Conservation (phyloP, 35 echinoderm and acorn worm genomes). For the Anneissia japonica region DNA sequence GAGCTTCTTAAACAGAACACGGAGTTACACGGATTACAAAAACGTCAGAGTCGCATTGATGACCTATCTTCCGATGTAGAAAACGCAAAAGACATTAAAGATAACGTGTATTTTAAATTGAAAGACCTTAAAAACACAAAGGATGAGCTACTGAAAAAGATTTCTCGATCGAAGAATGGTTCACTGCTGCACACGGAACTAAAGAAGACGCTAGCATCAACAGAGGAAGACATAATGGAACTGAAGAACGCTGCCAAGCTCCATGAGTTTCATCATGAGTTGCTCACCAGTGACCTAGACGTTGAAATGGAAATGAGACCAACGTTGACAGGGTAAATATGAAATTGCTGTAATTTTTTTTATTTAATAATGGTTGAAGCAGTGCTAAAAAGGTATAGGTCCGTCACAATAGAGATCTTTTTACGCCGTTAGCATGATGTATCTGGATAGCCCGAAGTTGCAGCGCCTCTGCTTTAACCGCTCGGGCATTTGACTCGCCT, state of each 20-base stretch:
- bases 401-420: no score
- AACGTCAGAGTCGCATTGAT: neutral
- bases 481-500: no score
- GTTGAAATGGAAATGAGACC: neutral
- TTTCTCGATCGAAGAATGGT: neutral
- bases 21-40: neutral
- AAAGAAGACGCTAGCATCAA: neutral
- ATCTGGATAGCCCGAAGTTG: no score
- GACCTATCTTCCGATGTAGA: neutral
- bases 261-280: neutral
- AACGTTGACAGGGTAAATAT: neutral
- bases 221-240: neutral
- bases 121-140: neutral
- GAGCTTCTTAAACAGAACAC: neutral
- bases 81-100: neutral
- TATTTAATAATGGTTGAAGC: no score
- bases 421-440: no score
- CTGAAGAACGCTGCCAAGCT: neutral
- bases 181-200: neutral
- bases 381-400: no score
- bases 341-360: no score
- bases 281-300: neutral
- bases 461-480: no score
- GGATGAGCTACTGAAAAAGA: neutral
- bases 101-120: neutral